Conservation (phyloP, 2,797 vertebrate genomes). For the Centroberyx gerrardi region DNA sequence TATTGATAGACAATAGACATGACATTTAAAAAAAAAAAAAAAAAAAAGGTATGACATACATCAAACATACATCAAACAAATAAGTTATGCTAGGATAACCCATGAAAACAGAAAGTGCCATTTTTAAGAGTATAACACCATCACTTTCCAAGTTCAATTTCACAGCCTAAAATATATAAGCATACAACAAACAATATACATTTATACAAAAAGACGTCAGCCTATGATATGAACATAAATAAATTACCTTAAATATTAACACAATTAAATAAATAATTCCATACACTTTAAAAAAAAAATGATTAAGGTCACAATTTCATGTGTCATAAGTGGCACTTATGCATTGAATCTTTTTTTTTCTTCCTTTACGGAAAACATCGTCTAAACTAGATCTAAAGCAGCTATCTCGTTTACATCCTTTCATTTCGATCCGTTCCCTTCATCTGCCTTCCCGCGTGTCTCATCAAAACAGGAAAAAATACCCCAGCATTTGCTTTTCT, state of each 20-base stretch:
- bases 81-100: slow-evolving; percentile 73
- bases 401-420: slow-evolving; percentile 75
- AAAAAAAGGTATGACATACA: slow-evolving; percentile 82
- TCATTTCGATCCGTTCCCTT: slow-evolving; percentile 5
- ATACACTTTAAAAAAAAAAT: slow-evolving; percentile 86
- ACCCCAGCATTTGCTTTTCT: slow-evolving; percentile 32
- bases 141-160: slow-evolving; percentile 87
- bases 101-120: slow-evolving; percentile 89
- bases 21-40: slow-evolving; percentile 76
- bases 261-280: slow-evolving; percentile 79
- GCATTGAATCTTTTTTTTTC: slow-evolving; percentile 68
- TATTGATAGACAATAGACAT: slow-evolving; percentile 76
- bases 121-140: slow-evolving; percentile 84
- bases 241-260: slow-evolving; percentile 80
- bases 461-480: slow-evolving; percentile 16
- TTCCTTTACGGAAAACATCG: slow-evolving; percentile 70
- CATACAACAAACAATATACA: slow-evolving; percentile 86
- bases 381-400: slow-evolving; percentile 81
- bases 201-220: slow-evolving; percentile 90
- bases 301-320: slow-evolving; percentile 95
- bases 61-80: slow-evolving; percentile 69
- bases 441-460: slow-evolving; percentile 7
- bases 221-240: slow-evolving; percentile 87
- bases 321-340: slow-evolving; percentile 89
- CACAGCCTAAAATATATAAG: slow-evolving; percentile 90